Conservation (phyloP, 2,797 vertebrate species). For the Phyllotis vaccarum region DNA sequence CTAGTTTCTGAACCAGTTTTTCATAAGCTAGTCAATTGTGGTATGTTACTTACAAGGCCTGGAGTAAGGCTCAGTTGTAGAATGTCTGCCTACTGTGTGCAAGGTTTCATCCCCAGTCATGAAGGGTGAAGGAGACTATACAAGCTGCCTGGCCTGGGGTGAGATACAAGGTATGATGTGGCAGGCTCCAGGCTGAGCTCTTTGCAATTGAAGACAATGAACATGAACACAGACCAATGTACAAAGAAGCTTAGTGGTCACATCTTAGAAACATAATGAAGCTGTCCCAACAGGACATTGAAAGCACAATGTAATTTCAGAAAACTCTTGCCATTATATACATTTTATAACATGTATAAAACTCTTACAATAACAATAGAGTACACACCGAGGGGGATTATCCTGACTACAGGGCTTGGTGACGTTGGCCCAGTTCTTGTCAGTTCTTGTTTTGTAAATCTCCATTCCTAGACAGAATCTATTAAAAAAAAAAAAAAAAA, state of each 20-base stretch:
- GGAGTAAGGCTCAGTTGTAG: not conserved
- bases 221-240: not conserved
- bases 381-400: not conserved
- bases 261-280: not conserved
- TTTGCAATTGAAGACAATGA: not conserved
- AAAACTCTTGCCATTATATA: not conserved
- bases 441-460: constrained; percentile 4
- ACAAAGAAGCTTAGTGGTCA: not conserved
- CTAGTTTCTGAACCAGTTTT: constrained; percentile 35
- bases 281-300: not conserved
- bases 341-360: no score
- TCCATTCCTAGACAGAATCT: not conserved
- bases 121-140: no score
- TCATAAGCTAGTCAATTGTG: not conserved
- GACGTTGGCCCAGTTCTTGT: no score
- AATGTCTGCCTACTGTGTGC: not conserved
- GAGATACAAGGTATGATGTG: not conserved
- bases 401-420: not conserved
- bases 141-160: not conserved
- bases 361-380: not conserved
- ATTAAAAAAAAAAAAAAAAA: no score
- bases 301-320: constrained; percentile 6
- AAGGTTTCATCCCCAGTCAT: not conserved
- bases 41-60: not conserved
- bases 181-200: not conserved